These are phyloP conservation scores for Yponomeuta evonymella DNA, from an alignment of 2,888 invertebrate species.

Conservation along the genomic window DNA sequence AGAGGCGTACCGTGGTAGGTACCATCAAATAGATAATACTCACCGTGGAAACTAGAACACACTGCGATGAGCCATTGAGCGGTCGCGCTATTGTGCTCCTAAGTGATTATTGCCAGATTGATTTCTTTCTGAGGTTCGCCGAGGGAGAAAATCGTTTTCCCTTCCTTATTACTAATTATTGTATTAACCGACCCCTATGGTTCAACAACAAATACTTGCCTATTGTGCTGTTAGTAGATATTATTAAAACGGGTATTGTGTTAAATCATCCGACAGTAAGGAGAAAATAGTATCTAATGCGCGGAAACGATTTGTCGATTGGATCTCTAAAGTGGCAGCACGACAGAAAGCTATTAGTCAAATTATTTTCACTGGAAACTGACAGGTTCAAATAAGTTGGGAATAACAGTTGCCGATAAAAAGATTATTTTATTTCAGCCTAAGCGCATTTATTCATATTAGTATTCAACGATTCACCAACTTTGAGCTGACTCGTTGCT, in stretches of 20 bases:
- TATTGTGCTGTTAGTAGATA: too few relatives aligned
- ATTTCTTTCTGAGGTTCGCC: constrained; percentile 7
- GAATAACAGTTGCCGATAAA: constrained; percentile 8
- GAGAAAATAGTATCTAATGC: neutral
- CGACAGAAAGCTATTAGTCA: neutral
- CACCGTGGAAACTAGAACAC: constrained; percentile 18
- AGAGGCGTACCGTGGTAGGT: constrained; percentile 12
- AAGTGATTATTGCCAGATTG: constrained; percentile 14
- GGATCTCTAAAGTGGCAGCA: neutral
- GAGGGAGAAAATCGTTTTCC: neutral
- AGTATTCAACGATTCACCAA: constrained; percentile 5
- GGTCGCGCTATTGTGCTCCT: constrained; percentile 13
- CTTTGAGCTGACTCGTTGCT: constrained; percentile 9
- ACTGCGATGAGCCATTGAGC: constrained; percentile 13
- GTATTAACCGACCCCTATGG: too few relatives aligned
- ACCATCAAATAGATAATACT: neutral
- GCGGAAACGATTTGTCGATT: neutral
- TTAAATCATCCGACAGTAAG: neutral
- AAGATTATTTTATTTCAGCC: constrained; percentile 10
- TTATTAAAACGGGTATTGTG: too few relatives aligned
- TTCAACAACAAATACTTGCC: too few relatives aligned
- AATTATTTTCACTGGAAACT: neutral
- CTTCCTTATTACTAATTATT: neutral
- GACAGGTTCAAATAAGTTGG: neutral
- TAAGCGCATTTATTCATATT: neutral